phyloP scores from a whole-genome alignment of 2,888 invertebrate species.

The Strigamia crassipes region DNA sequence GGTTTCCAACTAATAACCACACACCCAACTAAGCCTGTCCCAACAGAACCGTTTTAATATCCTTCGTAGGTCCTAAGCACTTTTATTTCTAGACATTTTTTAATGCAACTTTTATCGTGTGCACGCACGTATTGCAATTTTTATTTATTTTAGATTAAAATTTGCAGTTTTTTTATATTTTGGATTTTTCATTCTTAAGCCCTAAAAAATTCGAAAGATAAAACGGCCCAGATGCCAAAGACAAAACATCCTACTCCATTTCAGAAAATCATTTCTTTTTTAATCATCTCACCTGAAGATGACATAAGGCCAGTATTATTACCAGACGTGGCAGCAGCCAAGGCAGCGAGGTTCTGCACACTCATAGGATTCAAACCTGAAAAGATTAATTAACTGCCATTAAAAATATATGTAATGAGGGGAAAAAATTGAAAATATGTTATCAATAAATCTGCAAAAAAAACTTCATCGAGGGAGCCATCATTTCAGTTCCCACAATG shows the following conservation, averaged over 20 bases:
- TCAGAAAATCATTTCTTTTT: constrained; percentile 5
- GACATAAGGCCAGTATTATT: constrained; percentile 63
- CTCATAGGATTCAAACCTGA: constrained; percentile 69
- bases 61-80: too few relatives aligned
- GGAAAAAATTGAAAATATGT: constrained; percentile 25
- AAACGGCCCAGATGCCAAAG: background rate
- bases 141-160: too few relatives aligned
- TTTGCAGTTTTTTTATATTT: too few relatives aligned
- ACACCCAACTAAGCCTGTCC: too few relatives aligned
- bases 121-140: too few relatives aligned
- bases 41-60: too few relatives aligned
- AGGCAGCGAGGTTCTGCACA: constrained; percentile 87
- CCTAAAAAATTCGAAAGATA: too few relatives aligned
- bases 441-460: background rate
- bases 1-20: too few relatives aligned
- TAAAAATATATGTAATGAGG: background rate
- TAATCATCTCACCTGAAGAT: constrained; percentile 61
- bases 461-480: constrained; percentile 23
- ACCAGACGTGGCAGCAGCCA: constrained; percentile 76
- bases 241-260: background rate
- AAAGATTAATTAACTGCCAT: constrained; percentile 47
- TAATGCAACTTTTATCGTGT: too few relatives aligned
- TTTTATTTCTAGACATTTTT: too few relatives aligned
- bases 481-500: constrained; percentile 27
- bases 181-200: too few relatives aligned